Conservation (phyloP, 2,888 invertebrate genomes). For the Melolontha melolontha region DNA sequence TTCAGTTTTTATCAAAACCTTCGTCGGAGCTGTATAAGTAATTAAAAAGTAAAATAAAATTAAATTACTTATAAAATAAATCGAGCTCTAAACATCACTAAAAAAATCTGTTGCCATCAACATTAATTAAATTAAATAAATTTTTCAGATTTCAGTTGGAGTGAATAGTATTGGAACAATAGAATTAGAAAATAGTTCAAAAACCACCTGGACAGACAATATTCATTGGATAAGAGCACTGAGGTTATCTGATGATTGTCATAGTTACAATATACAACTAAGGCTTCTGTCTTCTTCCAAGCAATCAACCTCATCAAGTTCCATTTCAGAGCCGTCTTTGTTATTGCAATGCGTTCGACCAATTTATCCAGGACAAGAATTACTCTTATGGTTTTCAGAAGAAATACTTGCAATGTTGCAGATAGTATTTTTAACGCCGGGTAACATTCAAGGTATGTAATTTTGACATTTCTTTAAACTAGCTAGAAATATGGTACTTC, state of each 20-base stretch:
- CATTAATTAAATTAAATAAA: too few species aligned
- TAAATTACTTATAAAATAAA: too few species aligned
- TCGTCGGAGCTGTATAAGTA: too few species aligned
- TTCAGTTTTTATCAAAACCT: too few species aligned
- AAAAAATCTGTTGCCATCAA: too few species aligned
- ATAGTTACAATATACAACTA: slow-evolving; percentile 73
- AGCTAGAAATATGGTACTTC: too few species aligned
- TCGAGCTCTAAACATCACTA: too few species aligned
- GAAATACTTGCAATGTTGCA: slow-evolving; percentile 77
- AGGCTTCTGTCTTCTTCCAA: slow-evolving; percentile 55
- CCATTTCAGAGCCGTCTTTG: slow-evolving; percentile 52
- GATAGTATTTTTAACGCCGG: slow-evolving; percentile 83
- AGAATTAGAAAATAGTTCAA: slow-evolving; percentile 57
- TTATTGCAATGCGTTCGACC: slow-evolving; percentile 67
- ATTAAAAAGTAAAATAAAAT: too few species aligned
- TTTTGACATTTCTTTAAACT: too few species aligned
- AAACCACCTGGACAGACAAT: slow-evolving; percentile 55
- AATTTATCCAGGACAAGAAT: slow-evolving; percentile 74
- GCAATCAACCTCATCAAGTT: slow-evolving; percentile 40
- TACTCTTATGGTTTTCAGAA: slow-evolving; percentile 87
- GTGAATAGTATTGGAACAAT: slow-evolving; percentile 54
- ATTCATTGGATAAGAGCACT: slow-evolving; percentile 63
- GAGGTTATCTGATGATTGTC: slow-evolving; percentile 74
- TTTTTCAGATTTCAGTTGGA: slow-evolving; percentile 57
- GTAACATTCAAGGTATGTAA: slow-evolving; percentile 81